phyloP scores from a whole-genome alignment of 2,888 invertebrate genomes.

The Stenoptilia bipunctidactyla region DNA sequence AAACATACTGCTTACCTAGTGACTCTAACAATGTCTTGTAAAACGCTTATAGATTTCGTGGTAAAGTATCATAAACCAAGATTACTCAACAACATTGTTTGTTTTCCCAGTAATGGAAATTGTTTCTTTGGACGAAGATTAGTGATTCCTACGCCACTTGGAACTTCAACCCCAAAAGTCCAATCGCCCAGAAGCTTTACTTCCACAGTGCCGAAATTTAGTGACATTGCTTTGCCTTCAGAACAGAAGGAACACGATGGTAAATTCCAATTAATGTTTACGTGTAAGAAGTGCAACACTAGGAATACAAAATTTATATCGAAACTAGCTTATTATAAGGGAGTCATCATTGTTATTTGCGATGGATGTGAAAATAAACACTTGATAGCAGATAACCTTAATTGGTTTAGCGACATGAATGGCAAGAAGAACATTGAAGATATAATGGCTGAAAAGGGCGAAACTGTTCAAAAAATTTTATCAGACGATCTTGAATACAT shows the following conservation, averaged over 20 bases:
- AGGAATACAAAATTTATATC: conserved; percentile 86
- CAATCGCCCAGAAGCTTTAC: conserved; percentile 44
- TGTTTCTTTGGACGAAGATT: conserved; percentile 53
- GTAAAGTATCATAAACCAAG: conserved; percentile 58
- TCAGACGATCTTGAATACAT: conserved; percentile 62
- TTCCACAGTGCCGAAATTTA: conserved; percentile 30
- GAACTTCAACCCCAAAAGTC: conserved; percentile 37
- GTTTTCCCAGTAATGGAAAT: conserved; percentile 58
- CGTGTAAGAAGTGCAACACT: conserved; percentile 89
- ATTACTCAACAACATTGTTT: conserved; percentile 49
- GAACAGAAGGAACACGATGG: conserved; percentile 39
- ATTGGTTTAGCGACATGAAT: conserved; percentile 90
- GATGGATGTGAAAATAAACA: conserved; percentile 90
- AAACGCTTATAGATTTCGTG: conserved; percentile 54
- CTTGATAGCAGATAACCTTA: conserved; percentile 95
- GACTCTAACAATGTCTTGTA: conserved; percentile 14
- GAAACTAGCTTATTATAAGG: conserved; percentile 86
- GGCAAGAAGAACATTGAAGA: conserved; percentile 90
- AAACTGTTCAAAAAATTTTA: conserved; percentile 75
- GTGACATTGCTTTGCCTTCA: conserved; percentile 27
- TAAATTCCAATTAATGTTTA: conserved; percentile 82
- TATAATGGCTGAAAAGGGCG: conserved; percentile 89
- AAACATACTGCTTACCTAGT: too few species aligned
- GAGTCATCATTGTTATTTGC: conserved; percentile 94
- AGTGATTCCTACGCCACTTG: conserved; percentile 28